phyloP scores from a whole-genome alignment of 2,888 invertebrate genomes.

The Drosophila flavopinicola region DNA sequence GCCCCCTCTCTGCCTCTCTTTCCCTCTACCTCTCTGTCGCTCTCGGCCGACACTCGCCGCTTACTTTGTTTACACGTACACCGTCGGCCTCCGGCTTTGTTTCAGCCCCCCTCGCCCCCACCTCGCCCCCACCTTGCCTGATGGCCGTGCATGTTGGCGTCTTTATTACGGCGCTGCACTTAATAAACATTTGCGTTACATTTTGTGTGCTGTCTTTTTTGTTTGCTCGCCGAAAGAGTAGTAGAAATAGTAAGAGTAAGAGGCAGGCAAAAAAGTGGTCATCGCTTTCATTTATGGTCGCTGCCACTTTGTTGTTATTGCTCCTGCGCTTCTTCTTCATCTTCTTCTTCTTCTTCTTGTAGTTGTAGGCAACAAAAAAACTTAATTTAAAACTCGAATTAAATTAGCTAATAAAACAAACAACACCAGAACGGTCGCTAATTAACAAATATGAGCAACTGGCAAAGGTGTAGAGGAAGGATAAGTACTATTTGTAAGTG shows the following conservation, averaged over 20 bases:
- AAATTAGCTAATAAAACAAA: conserved; percentile 60
- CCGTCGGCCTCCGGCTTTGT: conserved; percentile 41
- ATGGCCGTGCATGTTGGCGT: conserved; percentile 61
- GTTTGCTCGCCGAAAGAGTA: conserved; percentile 5
- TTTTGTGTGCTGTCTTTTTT: conserved; percentile 40
- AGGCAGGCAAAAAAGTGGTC: conserved; percentile 25
- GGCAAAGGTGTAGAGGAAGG: too few species aligned
- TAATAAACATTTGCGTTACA: conserved; percentile 76
- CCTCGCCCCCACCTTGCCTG: conserved; percentile 9
- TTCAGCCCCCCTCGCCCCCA: conserved; percentile 8
- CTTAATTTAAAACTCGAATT: conserved; percentile 65
- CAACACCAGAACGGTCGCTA: conserved; percentile 31
- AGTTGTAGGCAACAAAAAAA: conserved; percentile 38
- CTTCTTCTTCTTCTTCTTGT: too few species aligned
- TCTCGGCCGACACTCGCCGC: conserved; percentile 11
- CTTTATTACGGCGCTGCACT: conserved; percentile 75
- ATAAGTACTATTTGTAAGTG: too few species aligned
- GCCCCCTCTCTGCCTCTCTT: not conserved
- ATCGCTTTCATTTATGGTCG: conserved; percentile 48
- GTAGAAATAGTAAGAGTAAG: too few species aligned
- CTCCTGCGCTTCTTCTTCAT: too few species aligned
- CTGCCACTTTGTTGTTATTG: conserved; percentile 40
- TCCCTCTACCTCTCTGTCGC: not conserved
- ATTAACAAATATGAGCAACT: too few species aligned
- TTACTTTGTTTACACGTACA: conserved; percentile 73